Percentiles rank a stretch among this genome's conserved stretches.
Evolutionary conservation across 2,888 invertebrate species (phyloP).

Genomic region (Leptothorax acervorum): DNA sequence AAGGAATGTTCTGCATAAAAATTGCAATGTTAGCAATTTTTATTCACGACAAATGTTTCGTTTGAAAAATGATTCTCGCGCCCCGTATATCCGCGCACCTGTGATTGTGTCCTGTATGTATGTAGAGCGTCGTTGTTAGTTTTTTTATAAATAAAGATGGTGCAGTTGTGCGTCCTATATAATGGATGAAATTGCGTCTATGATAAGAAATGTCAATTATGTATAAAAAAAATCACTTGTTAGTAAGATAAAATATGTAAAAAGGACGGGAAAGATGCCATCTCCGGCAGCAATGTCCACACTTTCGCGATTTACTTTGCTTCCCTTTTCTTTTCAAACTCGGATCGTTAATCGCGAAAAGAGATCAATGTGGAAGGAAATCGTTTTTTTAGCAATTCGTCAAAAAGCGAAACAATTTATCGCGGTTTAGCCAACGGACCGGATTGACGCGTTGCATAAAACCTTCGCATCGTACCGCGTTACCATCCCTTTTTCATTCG

Average conservation of each 20-base stretch:
- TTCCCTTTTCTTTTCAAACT: neutral
- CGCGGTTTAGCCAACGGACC: neutral
- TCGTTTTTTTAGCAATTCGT: neutral
- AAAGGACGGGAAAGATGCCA: conserved; percentile 75
- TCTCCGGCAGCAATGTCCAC: conserved; percentile 67
- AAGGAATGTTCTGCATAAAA: conserved; percentile 8
- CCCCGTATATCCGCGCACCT: no score
- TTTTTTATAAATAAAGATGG: conserved; percentile 75
- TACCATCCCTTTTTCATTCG: conserved; percentile 79
- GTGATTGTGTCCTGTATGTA: conserved; percentile 83
- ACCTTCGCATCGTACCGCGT: conserved; percentile 82
- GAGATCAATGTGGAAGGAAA: neutral
- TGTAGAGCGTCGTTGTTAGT: conserved; percentile 85
- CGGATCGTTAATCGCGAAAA: neutral
- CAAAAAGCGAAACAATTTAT: conserved; percentile 1
- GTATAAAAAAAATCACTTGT: conserved; percentile 76
- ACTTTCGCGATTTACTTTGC: neutral
- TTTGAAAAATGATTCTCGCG: neutral
- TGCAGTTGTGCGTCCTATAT: conserved; percentile 80
- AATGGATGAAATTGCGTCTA: conserved; percentile 82
- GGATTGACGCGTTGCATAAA: conserved; percentile 45
- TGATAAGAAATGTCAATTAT: conserved; percentile 76
- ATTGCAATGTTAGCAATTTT: conserved; percentile 8
- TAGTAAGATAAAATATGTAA: conserved; percentile 80
- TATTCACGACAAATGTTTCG: neutral